These are phyloP conservation scores for Calephelis virginiensis DNA, from an alignment of 1,140 invertebrate species.

Conservation along the genomic window DNA sequence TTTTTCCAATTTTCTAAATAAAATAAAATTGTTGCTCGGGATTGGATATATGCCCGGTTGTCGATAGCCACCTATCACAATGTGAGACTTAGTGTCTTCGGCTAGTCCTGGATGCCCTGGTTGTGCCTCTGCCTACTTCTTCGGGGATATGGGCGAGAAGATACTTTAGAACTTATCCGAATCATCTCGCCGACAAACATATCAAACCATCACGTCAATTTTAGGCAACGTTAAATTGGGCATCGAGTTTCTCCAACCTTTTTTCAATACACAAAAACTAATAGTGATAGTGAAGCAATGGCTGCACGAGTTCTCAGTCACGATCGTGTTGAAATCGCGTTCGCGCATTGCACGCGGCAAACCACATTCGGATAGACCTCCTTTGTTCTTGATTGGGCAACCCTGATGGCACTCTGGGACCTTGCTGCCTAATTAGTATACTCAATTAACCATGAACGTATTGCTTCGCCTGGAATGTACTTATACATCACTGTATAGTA, in stretches of 20 bases:
- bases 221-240: slow-evolving; percentile 12
- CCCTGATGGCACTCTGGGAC: background rate
- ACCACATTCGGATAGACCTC: slow-evolving; percentile 36
- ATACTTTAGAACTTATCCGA: no score
- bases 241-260: slow-evolving; percentile 6
- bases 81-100: no score
- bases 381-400: slow-evolving; percentile 39
- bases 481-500: no score
- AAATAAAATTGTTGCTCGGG: no score
- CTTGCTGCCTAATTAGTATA: slow-evolving; percentile 7
- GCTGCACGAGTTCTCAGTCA: slow-evolving; percentile 42
- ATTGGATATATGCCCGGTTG: no score
- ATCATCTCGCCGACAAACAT: background rate
- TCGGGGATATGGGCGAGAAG: no score
- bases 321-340: slow-evolving; percentile 51
- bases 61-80: no score
- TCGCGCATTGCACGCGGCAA: slow-evolving; percentile 39
- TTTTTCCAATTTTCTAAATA: no score
- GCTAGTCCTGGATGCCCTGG: no score
- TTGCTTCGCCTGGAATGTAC: no score
- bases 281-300: slow-evolving; percentile 41
- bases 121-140: no score
- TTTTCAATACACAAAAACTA: slow-evolving; percentile 10
- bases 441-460: background rate
- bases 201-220: background rate